Percentiles rank a stretch among this genome's conserved stretches.
Conservation (phyloP, 2,797 vertebrate species). For the Percopsis omiscomaycus region DNA sequence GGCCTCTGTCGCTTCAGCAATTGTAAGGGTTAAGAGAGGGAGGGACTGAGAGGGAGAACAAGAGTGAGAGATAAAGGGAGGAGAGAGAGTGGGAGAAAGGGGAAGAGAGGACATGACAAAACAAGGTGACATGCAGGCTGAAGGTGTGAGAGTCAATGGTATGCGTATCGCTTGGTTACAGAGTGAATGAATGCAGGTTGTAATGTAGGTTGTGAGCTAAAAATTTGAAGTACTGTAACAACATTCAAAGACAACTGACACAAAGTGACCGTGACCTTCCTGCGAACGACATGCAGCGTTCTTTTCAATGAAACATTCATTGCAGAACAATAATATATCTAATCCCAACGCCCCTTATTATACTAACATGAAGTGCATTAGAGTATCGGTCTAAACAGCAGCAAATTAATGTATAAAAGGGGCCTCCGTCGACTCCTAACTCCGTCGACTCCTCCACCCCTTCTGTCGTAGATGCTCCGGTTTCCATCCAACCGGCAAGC, state of each 20-base stretch:
- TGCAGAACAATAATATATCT: slow-evolving; percentile 3
- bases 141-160: slow-evolving; percentile 41
- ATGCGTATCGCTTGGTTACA: slow-evolving; percentile 33
- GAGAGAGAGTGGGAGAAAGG: not conserved
- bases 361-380: not conserved
- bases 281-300: slow-evolving; percentile 20
- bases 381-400: slow-evolving; percentile 10
- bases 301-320: slow-evolving; percentile 2
- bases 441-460: not conserved
- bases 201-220: slow-evolving; percentile 37
- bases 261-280: slow-evolving; percentile 21
- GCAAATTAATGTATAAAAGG: slow-evolving; percentile 12
- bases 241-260: slow-evolving; percentile 30
- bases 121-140: slow-evolving; percentile 33
- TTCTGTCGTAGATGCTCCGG: slow-evolving; percentile 37
- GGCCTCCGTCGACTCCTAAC: slow-evolving; percentile 41
- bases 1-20: slow-evolving; percentile 51
- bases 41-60: slow-evolving; percentile 37
- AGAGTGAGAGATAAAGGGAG: slow-evolving; percentile 13
- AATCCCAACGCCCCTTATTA: slow-evolving; percentile 3
- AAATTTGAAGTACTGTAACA: slow-evolving; percentile 53
- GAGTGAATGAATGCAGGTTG: slow-evolving; percentile 41
- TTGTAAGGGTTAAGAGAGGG: slow-evolving; percentile 49
- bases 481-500: slow-evolving; percentile 49
- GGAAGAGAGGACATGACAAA: slow-evolving; percentile 39